A percentile compares a stretch with the other conserved stretches of the same genome.
Evolutionary conservation across 2,888 invertebrate species (phyloP).

Genomic region (Cataglyphis cursor): DNA sequence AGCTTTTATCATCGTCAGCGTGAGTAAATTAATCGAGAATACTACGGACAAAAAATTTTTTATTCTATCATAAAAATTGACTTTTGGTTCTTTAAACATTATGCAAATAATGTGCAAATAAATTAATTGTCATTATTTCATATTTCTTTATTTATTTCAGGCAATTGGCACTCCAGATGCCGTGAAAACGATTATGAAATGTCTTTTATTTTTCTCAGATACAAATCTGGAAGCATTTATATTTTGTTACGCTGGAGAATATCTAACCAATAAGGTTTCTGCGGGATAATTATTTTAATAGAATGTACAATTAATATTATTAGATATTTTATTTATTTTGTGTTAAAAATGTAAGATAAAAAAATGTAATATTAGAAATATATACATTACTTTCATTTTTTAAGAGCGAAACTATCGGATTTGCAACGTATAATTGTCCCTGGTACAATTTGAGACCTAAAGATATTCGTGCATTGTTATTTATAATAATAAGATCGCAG

Average conservation of each 20-base stretch:
- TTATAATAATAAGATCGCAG: slow-evolving; percentile 67
- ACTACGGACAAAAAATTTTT: background rate
- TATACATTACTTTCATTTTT: background rate
- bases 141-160: slow-evolving; percentile 12
- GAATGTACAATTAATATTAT: background rate
- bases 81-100: background rate
- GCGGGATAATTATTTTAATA: background rate
- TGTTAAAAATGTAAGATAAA: background rate
- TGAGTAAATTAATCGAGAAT: background rate
- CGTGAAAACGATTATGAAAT: background rate
- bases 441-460: slow-evolving; percentile 58
- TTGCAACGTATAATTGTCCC: slow-evolving; percentile 47
- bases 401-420: slow-evolving; percentile 50
- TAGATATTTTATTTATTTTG: background rate
- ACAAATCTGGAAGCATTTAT: slow-evolving; percentile 57
- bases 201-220: slow-evolving; percentile 23
- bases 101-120: background rate
- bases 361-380: background rate
- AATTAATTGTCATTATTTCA: background rate
- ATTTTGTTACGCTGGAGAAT: slow-evolving; percentile 55
- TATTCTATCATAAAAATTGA: background rate
- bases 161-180: slow-evolving; percentile 16
- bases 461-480: slow-evolving; percentile 56
- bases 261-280: slow-evolving; percentile 47
- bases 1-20: slow-evolving; percentile 38